Conservation (phyloP, 2,888 invertebrate species). For the Oscheius sp. region DNA sequence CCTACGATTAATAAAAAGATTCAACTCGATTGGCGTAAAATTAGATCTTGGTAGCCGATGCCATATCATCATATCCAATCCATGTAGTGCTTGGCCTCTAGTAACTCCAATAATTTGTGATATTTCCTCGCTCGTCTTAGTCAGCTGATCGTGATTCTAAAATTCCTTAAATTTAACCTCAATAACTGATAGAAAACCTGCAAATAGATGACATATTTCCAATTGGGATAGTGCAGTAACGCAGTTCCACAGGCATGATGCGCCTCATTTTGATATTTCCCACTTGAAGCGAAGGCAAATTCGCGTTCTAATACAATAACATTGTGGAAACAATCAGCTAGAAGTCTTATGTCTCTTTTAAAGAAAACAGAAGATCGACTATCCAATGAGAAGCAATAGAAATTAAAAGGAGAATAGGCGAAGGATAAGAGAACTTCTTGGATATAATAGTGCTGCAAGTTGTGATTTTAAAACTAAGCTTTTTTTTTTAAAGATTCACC, state of each 20-base stretch:
- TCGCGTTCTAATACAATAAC: conserved; percentile 8
- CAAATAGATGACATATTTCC: conserved; percentile 5
- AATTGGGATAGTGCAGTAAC: background rate
- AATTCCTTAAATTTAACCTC: background rate
- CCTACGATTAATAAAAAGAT: background rate
- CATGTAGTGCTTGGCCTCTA: background rate
- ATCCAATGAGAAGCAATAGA: conserved; percentile 21
- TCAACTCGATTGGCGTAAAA: background rate
- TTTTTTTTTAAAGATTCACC: background rate
- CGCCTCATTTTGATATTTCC: conserved; percentile 5
- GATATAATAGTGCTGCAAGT: conserved; percentile 1
- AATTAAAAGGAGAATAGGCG: conserved; percentile 4
- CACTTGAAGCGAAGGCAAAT: conserved; percentile 4
- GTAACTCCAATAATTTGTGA: background rate
- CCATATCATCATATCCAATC: background rate
- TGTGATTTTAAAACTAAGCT: background rate
- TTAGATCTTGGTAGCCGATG: background rate
- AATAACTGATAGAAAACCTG: background rate
- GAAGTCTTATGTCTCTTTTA: background rate
- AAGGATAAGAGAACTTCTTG: background rate
- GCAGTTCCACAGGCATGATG: background rate
- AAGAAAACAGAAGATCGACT: background rate
- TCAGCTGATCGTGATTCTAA: conserved; percentile 1
- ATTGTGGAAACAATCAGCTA: conserved; percentile 1
- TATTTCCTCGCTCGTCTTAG: background rate